Percentiles rank a stretch among this genome's conserved stretches.
These are phyloP conservation scores for Dinocampus coccinellae DNA, from an alignment of 2,888 invertebrate species.

Conservation along the genomic window DNA sequence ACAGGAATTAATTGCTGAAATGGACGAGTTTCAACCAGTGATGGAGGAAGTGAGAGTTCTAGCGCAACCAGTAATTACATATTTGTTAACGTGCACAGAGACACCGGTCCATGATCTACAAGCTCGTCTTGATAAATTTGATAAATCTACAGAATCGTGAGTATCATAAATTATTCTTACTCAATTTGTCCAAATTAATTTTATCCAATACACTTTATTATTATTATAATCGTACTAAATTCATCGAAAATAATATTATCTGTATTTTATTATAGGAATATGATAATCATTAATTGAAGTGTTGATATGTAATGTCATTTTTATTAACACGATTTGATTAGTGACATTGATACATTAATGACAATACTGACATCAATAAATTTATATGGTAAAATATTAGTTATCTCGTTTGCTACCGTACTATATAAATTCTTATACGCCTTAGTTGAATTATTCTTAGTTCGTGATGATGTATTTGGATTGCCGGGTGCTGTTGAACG, in stretches of 20 bases:
- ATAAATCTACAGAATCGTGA: constrained; percentile 78
- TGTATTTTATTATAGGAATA: too few relatives aligned
- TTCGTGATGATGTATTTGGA: constrained; percentile 43
- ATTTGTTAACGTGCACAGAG: constrained; percentile 78
- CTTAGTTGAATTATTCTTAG: constrained; percentile 61
- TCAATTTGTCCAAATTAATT: too few relatives aligned
- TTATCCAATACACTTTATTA: too few relatives aligned
- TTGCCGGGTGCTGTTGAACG: background rate
- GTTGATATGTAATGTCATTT: too few relatives aligned
- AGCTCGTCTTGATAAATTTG: constrained; percentile 78
- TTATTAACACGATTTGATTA: too few relatives aligned
- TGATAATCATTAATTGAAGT: too few relatives aligned
- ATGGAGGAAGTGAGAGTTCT: constrained; percentile 78
- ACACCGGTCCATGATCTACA: constrained; percentile 79
- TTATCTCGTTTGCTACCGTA: background rate
- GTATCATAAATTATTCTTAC: constrained; percentile 48
- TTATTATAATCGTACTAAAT: too few relatives aligned
- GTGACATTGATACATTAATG: too few relatives aligned
- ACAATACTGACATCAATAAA: constrained; percentile 24
- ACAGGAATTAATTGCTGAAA: constrained; percentile 82
- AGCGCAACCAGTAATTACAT: constrained; percentile 79
- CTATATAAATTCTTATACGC: background rate
- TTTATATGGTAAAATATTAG: background rate
- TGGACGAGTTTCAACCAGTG: constrained; percentile 77
- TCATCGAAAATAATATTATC: too few relatives aligned